A percentile compares a stretch with the other conserved stretches of the same genome.
Evolutionary conservation across 2,113 vertebrate genomes (phyloP).

Genomic region (Willisornis vidua): DNA sequence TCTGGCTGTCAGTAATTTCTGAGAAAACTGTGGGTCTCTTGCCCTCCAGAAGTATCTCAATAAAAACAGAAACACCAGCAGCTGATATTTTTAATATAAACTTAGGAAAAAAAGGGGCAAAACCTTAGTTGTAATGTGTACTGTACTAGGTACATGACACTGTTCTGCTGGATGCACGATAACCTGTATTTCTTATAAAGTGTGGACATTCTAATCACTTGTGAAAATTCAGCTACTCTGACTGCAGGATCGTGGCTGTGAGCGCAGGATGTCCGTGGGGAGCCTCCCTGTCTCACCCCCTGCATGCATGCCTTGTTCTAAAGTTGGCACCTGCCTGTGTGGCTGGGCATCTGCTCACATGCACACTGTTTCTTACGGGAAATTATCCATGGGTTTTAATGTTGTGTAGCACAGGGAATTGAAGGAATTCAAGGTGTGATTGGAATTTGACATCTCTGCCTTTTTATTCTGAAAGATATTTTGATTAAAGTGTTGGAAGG

Average conservation of each 20-base stretch:
- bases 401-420: constrained; percentile 15
- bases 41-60: not conserved
- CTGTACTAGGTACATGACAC: fast-evolving
- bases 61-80: not conserved
- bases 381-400: not conserved
- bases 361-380: fast-evolving
- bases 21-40: not conserved
- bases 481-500: constrained; percentile 67
- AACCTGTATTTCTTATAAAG: not conserved
- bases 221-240: not conserved
- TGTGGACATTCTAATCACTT: not conserved
- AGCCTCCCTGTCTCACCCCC: not conserved
- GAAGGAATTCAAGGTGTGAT: constrained; percentile 41
- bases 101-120: not conserved
- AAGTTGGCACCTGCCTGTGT: fast-evolving
- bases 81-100: not conserved
- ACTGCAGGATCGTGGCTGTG: fast-evolving
- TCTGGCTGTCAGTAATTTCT: not conserved
- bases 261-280: fast-evolving
- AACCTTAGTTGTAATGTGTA: not conserved
- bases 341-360: not conserved
- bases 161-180: fast-evolving
- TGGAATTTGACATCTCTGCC: constrained; percentile 64
- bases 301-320: not conserved
- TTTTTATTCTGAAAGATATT: constrained; percentile 68